Conservation (phyloP, 2,113 vertebrate species). For the Tamias sibiricus region DNA sequence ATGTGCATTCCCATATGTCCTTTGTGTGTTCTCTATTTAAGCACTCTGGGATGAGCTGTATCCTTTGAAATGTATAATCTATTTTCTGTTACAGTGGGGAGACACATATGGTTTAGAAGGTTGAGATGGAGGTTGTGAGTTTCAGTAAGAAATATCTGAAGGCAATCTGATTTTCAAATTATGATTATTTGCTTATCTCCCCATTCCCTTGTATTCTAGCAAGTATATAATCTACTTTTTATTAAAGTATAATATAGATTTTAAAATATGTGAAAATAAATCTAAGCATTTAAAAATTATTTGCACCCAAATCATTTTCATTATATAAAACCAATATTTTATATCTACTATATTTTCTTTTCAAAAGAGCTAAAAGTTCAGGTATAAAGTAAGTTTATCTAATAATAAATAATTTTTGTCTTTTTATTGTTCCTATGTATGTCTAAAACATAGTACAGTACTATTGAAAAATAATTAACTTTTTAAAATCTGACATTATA, state of each 20-base stretch:
- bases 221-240: not conserved
- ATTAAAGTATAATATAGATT: not conserved
- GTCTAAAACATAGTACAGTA: not conserved
- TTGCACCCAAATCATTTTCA: not conserved
- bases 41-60: not conserved
- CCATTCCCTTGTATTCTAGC: not conserved
- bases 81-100: not conserved
- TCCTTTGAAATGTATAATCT: not conserved
- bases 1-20: constrained; percentile 45
- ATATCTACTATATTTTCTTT: not conserved
- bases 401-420: not conserved
- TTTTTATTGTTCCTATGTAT: not conserved
- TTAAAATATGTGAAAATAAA: not conserved
- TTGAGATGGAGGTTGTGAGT: fast-evolving
- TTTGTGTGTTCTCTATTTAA: constrained; percentile 3
- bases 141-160: not conserved
- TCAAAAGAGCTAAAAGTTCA: not conserved
- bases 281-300: not conserved
- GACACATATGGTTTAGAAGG: not conserved
- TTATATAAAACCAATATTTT: constrained; percentile 7
- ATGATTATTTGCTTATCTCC: not conserved
- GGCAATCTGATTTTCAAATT: not conserved
- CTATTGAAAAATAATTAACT: not conserved
- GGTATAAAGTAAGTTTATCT: not conserved
- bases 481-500: not conserved